Evolutionary conservation across 2,113 vertebrate species (phyloP).

Genomic region (Chionodraco myersi): DNA sequence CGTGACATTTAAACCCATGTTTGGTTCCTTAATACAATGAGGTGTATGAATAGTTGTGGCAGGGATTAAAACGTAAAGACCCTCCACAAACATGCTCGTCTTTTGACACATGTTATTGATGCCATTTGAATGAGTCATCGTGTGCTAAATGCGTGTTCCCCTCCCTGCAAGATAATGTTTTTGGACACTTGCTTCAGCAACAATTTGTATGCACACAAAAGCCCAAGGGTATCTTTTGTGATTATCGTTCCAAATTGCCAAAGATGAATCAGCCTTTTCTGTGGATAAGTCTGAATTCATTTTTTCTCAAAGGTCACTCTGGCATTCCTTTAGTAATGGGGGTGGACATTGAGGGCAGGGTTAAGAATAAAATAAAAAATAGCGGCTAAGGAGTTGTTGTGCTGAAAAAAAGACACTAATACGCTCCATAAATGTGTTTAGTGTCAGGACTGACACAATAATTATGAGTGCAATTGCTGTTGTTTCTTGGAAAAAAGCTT

Average conservation of each 20-base stretch:
- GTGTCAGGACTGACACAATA: background rate
- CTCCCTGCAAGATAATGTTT: constrained; percentile 63
- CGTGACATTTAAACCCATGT: constrained; percentile 6
- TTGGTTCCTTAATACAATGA: background rate
- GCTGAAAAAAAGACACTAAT: background rate
- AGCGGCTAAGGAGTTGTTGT: constrained; percentile 24
- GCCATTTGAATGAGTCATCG: constrained; percentile 61
- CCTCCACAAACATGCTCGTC: constrained; percentile 31
- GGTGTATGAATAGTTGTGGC: too few species aligned
- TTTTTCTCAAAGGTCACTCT: background rate
- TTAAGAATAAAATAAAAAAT: constrained; percentile 4
- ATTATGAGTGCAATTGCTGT: background rate
- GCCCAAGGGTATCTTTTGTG: constrained; percentile 77
- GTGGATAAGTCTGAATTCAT: constrained; percentile 59
- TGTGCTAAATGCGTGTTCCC: constrained; percentile 57
- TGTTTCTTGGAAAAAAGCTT: background rate
- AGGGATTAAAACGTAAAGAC: constrained; percentile 33
- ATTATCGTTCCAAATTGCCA: constrained; percentile 57
- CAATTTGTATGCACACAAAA: constrained; percentile 66
- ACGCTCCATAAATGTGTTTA: background rate
- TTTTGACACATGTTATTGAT: constrained; percentile 58
- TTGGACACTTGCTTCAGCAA: constrained; percentile 53
- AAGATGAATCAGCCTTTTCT: constrained; percentile 70
- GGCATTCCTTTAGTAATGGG: constrained; percentile 59
- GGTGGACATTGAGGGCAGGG: constrained; percentile 56